A percentile compares a stretch with the other conserved stretches of the same genome.
These are phyloP conservation scores for Eira barbara DNA, from an alignment of 2,113 vertebrate species.

Conservation along the genomic window DNA sequence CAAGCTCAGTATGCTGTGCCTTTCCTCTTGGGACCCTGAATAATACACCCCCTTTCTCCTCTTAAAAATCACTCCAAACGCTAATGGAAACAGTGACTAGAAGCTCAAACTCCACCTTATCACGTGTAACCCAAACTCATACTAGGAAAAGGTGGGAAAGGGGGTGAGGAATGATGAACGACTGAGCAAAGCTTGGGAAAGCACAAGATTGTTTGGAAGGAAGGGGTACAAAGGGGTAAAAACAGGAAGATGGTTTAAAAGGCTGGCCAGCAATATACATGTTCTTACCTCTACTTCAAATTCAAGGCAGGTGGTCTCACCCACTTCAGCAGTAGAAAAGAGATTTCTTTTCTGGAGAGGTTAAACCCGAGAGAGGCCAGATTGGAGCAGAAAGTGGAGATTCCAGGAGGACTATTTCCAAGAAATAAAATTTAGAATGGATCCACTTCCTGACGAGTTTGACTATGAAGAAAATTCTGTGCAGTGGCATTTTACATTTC, in stretches of 20 bases:
- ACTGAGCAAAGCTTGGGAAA: not conserved
- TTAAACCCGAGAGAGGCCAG: not conserved
- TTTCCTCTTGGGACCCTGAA: not conserved
- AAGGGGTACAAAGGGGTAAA: not conserved
- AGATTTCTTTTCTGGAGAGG: not conserved
- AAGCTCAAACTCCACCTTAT: not conserved
- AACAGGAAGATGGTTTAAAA: not conserved
- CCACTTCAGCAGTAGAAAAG: not conserved
- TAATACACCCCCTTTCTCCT: not conserved
- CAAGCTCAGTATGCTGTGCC: not conserved
- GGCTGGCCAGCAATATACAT: not conserved
- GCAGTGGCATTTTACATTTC: not conserved
- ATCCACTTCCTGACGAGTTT: not conserved
- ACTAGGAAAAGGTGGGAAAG: not conserved
- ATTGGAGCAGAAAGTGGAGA: not conserved
- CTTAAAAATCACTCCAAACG: not conserved
- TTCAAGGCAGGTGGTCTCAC: not conserved
- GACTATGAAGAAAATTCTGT: not conserved
- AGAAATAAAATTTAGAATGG: constrained; percentile 4
- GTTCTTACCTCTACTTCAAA: not conserved
- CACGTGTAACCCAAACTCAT: not conserved
- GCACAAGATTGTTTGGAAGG: not conserved
- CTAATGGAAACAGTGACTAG: not conserved
- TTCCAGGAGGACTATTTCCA: not conserved
- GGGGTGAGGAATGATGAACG: not conserved